Conservation (phyloP, 30 jellyfish, hydroid and myxozoan species). For the Turritopsis rubra region DNA sequence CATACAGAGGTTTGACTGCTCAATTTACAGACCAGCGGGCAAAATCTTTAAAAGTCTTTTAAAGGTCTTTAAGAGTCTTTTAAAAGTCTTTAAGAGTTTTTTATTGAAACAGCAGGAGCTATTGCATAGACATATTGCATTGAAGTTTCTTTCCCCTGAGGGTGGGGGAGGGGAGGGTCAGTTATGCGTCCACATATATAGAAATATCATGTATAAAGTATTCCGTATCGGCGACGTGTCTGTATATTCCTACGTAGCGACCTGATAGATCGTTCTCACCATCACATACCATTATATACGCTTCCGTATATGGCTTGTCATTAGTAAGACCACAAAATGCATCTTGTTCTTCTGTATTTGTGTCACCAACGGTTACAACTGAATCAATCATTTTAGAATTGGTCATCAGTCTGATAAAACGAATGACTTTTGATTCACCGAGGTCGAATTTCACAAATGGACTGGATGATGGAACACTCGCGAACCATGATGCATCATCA, state of each 20-base stretch:
- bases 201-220: not conserved
- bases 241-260: not conserved
- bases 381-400: not conserved
- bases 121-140: no score
- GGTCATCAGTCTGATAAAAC: not conserved
- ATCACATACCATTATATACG: not conserved
- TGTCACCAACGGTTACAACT: not conserved
- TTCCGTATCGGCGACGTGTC: not conserved
- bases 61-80: no score
- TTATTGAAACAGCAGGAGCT: no score
- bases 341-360: not conserved
- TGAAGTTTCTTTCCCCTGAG: no score
- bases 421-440: not conserved
- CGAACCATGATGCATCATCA: not conserved
- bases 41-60: no score
- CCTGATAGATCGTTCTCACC: not conserved
- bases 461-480: no score
- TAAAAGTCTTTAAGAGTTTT: no score
- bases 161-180: no score
- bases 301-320: not conserved
- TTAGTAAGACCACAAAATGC: not conserved
- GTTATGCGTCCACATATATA: not conserved
- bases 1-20: no score
- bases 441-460: not conserved
- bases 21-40: no score